phyloP scores from a whole-genome alignment of 2,797 vertebrate species.

The Ataeniobius toweri region DNA sequence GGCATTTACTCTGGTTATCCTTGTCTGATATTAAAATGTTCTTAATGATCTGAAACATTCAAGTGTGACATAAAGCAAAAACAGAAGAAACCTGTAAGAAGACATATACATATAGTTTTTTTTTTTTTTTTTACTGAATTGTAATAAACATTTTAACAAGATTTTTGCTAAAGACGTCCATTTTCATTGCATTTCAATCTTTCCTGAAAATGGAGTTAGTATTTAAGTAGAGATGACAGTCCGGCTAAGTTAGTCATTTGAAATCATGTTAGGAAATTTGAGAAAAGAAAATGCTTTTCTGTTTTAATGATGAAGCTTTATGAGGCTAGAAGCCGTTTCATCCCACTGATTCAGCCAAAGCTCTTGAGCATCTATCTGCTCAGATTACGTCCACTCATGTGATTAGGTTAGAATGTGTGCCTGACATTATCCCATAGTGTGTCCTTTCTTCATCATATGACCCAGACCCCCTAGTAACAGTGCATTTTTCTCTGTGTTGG shows the following conservation, averaged over 20 bases:
- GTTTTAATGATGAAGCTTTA: neutral
- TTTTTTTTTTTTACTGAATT: neutral
- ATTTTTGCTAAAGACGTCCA: neutral
- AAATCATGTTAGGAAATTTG: neutral
- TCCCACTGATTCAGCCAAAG: conserved; percentile 22
- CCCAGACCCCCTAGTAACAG: conserved; percentile 51
- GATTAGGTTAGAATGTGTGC: conserved; percentile 52
- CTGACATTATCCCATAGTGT: conserved; percentile 62
- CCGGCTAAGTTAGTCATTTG: neutral
- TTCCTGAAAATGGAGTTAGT: too few relatives aligned
- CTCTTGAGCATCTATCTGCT: conserved; percentile 34
- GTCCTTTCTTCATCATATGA: conserved; percentile 67
- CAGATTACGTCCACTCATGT: conserved; percentile 57
- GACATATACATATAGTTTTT: too few relatives aligned
- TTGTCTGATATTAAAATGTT: neutral
- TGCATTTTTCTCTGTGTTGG: conserved; percentile 37
- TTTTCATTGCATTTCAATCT: neutral
- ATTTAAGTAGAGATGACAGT: neutral
- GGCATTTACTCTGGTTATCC: neutral
- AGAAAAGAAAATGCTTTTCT: neutral
- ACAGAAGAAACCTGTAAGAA: neutral
- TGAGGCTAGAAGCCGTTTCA: conserved; percentile 15
- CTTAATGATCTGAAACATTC: neutral
- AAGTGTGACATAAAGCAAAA: neutral
- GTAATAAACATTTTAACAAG: neutral